These are phyloP conservation scores for Rynchops niger DNA, from an alignment of 2,113 vertebrate species.

Conservation along the genomic window DNA sequence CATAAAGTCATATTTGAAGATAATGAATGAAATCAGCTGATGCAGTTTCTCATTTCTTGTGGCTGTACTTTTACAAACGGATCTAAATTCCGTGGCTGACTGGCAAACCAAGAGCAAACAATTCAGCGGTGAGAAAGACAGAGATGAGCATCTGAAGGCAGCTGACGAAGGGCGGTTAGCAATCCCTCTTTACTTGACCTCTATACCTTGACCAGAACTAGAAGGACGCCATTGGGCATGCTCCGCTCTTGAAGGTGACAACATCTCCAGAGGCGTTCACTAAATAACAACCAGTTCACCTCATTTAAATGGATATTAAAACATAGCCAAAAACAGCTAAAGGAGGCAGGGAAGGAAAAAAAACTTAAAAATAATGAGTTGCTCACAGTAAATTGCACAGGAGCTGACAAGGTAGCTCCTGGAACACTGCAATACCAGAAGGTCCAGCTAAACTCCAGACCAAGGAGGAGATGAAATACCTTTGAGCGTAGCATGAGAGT, in stretches of 20 bases:
- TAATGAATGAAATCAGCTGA: background rate
- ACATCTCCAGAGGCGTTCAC: background rate
- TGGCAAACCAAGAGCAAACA: background rate
- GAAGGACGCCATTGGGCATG: background rate
- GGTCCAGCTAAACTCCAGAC: background rate
- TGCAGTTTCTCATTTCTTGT: background rate
- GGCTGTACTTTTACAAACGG: background rate
- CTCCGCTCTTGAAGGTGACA: background rate
- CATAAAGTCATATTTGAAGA: background rate
- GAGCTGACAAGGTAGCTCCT: background rate
- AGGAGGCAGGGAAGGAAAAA: background rate
- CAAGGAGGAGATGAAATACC: background rate
- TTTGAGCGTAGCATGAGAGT: fast-evolving
- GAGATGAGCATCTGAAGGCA: background rate
- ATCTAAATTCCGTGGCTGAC: background rate
- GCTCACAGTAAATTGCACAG: background rate
- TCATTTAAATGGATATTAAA: background rate
- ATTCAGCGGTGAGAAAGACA: background rate
- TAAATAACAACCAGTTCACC: background rate
- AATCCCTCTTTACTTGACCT: background rate
- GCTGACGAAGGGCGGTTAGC: background rate
- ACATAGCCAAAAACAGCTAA: background rate
- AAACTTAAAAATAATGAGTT: background rate
- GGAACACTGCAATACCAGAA: background rate
- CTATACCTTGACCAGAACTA: background rate